A percentile compares a stretch with the other conserved stretches of the same genome.
Conservation (phyloP, 1,140 invertebrate genomes). For the Globodera ellingtonae region DNA sequence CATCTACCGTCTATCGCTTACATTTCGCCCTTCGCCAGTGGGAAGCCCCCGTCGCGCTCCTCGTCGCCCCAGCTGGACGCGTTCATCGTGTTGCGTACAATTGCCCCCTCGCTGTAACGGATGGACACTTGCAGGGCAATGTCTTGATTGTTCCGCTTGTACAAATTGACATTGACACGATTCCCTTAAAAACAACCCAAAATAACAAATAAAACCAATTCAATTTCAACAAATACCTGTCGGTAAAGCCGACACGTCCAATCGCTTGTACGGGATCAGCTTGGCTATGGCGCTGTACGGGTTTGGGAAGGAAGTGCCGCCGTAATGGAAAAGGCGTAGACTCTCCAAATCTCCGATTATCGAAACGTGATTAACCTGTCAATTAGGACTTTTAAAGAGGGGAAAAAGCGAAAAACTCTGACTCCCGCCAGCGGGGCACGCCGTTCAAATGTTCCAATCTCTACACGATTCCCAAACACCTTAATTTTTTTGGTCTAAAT, state of each 20-base stretch:
- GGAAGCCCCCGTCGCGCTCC: slow-evolving; percentile 61
- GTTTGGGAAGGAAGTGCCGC: slow-evolving; percentile 56
- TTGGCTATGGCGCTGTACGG: slow-evolving; percentile 63
- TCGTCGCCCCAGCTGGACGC: slow-evolving; percentile 59
- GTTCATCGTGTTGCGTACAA: slow-evolving; percentile 62
- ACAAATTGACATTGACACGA: slow-evolving; percentile 62
- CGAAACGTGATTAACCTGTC: slow-evolving; percentile 59
- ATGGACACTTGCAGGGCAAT: slow-evolving; percentile 62
- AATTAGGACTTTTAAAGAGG: neutral
- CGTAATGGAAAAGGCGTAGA: slow-evolving; percentile 62
- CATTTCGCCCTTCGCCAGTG: slow-evolving; percentile 60
- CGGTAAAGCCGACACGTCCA: slow-evolving; percentile 61
- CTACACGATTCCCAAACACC: slow-evolving; percentile 60
- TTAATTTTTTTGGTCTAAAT: slow-evolving; percentile 26
- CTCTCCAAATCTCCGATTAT: slow-evolving; percentile 58
- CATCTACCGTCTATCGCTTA: slow-evolving; percentile 9
- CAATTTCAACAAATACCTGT: slow-evolving; percentile 40
- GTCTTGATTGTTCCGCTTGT: slow-evolving; percentile 56
- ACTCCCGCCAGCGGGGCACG: slow-evolving; percentile 56
- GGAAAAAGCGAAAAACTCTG: slow-evolving; percentile 12
- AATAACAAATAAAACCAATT: neutral
- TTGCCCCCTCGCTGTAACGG: slow-evolving; percentile 62
- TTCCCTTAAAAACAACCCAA: slow-evolving; percentile 45
- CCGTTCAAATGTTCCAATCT: slow-evolving; percentile 62
- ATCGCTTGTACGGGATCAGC: slow-evolving; percentile 57